Percentiles rank a stretch among this genome's conserved stretches.
Conservation (phyloP, 1,140 invertebrate genomes). For the Andricus grossulariae region DNA sequence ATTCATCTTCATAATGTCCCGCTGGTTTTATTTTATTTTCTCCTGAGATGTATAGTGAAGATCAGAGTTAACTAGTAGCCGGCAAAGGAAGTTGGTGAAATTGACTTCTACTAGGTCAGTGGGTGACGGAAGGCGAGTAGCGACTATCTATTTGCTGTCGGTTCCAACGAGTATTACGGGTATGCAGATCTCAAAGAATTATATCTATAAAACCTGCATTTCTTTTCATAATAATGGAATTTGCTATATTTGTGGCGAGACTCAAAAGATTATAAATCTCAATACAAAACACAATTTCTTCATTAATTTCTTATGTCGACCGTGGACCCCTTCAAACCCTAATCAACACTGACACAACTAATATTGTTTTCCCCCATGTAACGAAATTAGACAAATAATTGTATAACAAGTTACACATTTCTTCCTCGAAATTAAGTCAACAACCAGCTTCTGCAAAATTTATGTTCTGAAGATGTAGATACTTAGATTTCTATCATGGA, state of each 20-base stretch:
- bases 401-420: neutral
- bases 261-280: neutral
- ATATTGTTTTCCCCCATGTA: neutral
- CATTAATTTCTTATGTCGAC: neutral
- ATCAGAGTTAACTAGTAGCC: conserved; percentile 2
- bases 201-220: neutral
- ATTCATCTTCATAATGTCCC: neutral
- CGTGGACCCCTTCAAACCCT: no score
- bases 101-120: conserved; percentile 63
- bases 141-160: neutral
- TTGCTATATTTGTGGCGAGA: neutral
- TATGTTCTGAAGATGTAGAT: no score
- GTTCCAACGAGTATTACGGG: conserved; percentile 6
- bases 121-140: conserved; percentile 53
- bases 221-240: neutral
- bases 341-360: neutral
- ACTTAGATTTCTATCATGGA: no score
- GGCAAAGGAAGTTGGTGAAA: conserved; percentile 55
- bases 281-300: neutral
- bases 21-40: neutral
- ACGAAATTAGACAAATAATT: neutral
- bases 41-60: neutral
- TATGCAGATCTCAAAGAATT: neutral
- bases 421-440: no score
- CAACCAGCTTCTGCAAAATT: no score